Percentiles rank a stretch among this genome's conserved stretches.
Evolutionary conservation across 2,797 vertebrate genomes (phyloP).

Genomic region (Tiaroga cobitis): DNA sequence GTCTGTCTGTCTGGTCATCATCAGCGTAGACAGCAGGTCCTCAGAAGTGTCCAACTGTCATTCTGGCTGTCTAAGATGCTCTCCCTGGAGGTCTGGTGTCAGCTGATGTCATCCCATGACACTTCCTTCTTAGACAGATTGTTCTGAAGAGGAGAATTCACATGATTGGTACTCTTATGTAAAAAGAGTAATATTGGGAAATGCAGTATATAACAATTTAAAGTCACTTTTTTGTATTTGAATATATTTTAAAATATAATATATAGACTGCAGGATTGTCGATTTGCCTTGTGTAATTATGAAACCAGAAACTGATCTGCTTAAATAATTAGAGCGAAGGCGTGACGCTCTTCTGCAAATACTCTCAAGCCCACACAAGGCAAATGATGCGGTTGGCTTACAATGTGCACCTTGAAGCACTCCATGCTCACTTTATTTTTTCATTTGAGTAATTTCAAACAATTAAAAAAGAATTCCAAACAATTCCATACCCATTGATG

Average conservation of each 20-base stretch:
- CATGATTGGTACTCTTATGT: background rate
- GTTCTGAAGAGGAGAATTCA: background rate
- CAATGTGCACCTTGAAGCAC: background rate
- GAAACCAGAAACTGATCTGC: background rate
- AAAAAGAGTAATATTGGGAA: background rate
- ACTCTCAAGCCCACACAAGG: background rate
- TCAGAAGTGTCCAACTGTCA: conserved; percentile 42
- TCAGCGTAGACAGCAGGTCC: conserved; percentile 15
- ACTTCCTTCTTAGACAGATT: conserved; percentile 8
- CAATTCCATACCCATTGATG: background rate
- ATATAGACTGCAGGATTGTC: background rate
- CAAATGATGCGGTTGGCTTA: background rate
- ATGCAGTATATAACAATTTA: background rate
- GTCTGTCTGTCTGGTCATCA: conserved; percentile 19
- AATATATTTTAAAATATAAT: background rate
- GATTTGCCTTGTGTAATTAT: background rate
- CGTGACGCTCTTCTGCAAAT: background rate
- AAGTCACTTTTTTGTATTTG: background rate
- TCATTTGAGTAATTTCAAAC: conserved; percentile 1
- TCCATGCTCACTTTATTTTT: background rate
- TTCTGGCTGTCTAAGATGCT: conserved; percentile 24
- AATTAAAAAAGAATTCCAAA: background rate
- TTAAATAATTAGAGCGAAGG: conserved; percentile 18
- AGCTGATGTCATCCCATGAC: background rate
- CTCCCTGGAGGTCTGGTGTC: conserved; percentile 31